phyloP scores from a whole-genome alignment of 2,113 vertebrate genomes.

The Nesoenas mayeri region DNA sequence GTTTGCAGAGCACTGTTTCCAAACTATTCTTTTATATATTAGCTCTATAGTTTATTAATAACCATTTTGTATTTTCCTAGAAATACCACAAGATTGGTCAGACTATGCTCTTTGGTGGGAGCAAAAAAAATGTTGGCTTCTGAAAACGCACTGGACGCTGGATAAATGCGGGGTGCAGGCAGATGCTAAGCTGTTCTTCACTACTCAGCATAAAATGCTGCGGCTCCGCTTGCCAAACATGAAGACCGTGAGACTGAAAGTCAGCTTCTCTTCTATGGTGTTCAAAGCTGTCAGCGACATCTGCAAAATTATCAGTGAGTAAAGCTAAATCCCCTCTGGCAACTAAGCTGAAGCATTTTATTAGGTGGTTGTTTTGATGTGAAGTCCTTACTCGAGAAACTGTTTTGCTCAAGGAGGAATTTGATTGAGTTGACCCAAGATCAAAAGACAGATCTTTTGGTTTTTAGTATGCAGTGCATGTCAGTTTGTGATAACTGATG shows the following conservation, averaged over 20 bases:
- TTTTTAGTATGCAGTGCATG: background rate
- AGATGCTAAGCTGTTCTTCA: conserved; percentile 91
- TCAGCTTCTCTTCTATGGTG: conserved; percentile 90
- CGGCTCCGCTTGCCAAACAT: conserved; percentile 90
- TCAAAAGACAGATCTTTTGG: background rate
- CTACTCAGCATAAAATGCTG: conserved; percentile 90
- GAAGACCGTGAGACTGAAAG: conserved; percentile 85
- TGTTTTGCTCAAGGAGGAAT: background rate
- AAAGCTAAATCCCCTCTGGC: background rate
- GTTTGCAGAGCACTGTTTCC: background rate
- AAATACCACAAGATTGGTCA: conserved; percentile 90
- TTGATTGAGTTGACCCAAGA: background rate
- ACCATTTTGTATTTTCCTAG: conserved; percentile 67
- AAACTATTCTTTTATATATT: background rate
- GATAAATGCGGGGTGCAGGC: conserved; percentile 95
- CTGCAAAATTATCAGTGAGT: conserved; percentile 93
- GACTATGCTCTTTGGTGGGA: conserved; percentile 98
- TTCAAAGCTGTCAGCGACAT: conserved; percentile 91
- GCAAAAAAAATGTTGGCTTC: conserved; percentile 91
- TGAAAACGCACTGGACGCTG: conserved; percentile 96
- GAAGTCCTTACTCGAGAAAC: background rate
- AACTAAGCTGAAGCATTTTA: background rate
- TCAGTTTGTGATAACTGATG: background rate
- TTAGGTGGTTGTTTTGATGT: background rate
- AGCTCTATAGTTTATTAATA: background rate